Base-by-base conservation (phyloP, 1,140 invertebrate species). In the Cataglyphis hispanica region DNA sequence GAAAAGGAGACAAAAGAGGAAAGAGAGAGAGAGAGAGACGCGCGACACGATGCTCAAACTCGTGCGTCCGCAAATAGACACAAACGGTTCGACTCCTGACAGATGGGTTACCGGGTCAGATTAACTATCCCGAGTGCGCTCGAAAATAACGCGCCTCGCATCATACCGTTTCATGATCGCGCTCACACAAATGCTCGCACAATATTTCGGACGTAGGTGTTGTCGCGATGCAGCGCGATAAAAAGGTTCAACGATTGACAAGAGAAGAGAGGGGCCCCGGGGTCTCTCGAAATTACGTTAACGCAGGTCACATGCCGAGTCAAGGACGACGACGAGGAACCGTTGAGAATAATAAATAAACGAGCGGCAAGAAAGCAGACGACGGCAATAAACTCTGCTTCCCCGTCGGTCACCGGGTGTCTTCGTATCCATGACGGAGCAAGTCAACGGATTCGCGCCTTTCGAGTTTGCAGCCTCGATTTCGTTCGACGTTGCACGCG, bases 91-190 rank as follows among this genome's bases (percentile, higher is more conserved):
- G 77, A 90, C 88, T 89, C 78, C 77, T 90, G 88, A 90, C 88
- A 90, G 89, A 89, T 89, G 75, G 89, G 89, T 84, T 86, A 90
- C 81, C 89, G 76, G 89, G 89, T 90, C 88, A 90, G 86, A 90
- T 90, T 87, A 90, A 87, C 89, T 87, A 90, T 77, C 83, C 81
- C 76, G 85, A 80, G 63, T 89, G 46, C 75, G 84, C 69, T 85
- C 80, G 85, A 90, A 89, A 90, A 89, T 89, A 90, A 89, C 89
- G 78, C 67, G 58, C 53, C 53, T 75, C 58, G n/a, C 46, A 63
- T 84, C 67, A 72, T 81, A 72, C 66, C 25, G 58, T 31, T 53
- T 5, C 43, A 70, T 64, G 72, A 81, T 84, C 75, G 64, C 53
- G 50, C 25, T 10, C 34, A 37, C 72, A 37, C 43, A 67, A 43